Percentiles rank a stretch among this genome's conserved stretches.
Evolutionary conservation across 2,797 vertebrate genomes (phyloP).

Genomic region (Propithecus deckenii): DNA sequence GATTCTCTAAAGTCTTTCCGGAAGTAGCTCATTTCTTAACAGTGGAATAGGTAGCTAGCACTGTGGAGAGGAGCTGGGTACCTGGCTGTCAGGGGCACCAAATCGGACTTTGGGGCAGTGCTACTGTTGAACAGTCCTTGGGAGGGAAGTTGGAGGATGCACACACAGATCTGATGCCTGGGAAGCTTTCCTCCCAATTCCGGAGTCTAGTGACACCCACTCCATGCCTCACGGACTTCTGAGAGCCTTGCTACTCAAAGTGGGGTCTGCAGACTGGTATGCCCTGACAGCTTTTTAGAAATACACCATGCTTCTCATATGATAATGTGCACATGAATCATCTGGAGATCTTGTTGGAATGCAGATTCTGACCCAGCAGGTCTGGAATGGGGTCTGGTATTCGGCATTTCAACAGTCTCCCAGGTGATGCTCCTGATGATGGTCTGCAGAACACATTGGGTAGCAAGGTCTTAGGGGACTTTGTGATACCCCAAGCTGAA

Average conservation of each 20-base stretch:
- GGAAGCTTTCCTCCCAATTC: background rate
- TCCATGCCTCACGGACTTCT: background rate
- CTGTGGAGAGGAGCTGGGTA: background rate
- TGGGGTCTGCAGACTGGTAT: background rate
- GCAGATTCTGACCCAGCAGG: background rate
- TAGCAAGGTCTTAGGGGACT: background rate
- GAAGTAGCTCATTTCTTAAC: background rate
- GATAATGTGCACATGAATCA: background rate
- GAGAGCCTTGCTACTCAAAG: background rate
- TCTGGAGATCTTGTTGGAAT: background rate
- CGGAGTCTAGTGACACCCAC: background rate
- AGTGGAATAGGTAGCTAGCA: background rate
- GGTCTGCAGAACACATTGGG: background rate
- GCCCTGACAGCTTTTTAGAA: background rate
- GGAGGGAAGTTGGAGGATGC: background rate
- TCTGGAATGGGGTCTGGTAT: too few species aligned
- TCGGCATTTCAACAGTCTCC: background rate
- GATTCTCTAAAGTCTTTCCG: background rate
- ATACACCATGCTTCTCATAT: background rate
- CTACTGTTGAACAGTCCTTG: background rate
- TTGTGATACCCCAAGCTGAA: background rate
- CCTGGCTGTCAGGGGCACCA: background rate
- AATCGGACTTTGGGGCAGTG: background rate
- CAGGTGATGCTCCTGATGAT: background rate
- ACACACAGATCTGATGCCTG: background rate